Evolutionary conservation across 2,888 invertebrate genomes (phyloP).

Genomic region (Boloria selene): DNA sequence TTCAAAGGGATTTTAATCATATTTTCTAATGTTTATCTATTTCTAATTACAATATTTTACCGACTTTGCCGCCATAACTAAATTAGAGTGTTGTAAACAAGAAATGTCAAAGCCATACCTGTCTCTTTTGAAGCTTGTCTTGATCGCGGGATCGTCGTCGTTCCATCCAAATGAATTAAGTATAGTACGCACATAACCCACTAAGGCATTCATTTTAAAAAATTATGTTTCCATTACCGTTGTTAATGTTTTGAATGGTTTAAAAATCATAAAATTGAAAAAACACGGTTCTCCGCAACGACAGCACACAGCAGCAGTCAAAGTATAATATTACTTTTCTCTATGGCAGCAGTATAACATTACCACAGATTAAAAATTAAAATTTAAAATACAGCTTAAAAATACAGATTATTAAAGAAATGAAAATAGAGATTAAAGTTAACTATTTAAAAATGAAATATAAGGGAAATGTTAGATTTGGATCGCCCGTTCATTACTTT

Average conservation of each 20-base stretch:
- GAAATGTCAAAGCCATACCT: slow-evolving; percentile 70
- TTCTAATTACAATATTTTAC: slow-evolving; percentile 47
- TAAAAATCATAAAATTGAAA: slow-evolving; percentile 39
- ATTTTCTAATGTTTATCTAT: slow-evolving; percentile 34
- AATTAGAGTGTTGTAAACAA: slow-evolving; percentile 70
- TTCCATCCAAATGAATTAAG: slow-evolving; percentile 54
- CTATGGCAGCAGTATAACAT: slow-evolving; percentile 37
- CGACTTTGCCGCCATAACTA: slow-evolving; percentile 79
- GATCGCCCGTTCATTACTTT: too few species aligned
- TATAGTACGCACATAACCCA: slow-evolving; percentile 71
- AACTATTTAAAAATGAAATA: too few species aligned
- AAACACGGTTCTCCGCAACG: slow-evolving; percentile 39
- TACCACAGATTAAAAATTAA: slow-evolving; percentile 23
- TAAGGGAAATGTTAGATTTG: too few species aligned
- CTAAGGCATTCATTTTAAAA: slow-evolving; percentile 71
- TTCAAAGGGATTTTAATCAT: slow-evolving; percentile 67
- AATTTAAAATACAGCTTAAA: too few species aligned
- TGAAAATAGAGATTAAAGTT: too few species aligned
- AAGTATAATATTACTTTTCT: too few species aligned
- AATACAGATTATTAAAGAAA: too few species aligned
- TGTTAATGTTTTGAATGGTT: slow-evolving; percentile 41
- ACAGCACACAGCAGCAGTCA: slow-evolving; percentile 36
- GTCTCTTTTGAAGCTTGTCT: slow-evolving; percentile 73
- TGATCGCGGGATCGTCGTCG: slow-evolving; percentile 58
- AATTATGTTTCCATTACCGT: slow-evolving; percentile 68